Evolutionary conservation across 2,797 vertebrate genomes (phyloP).

Genomic region (Nannoperca obscura): DNA sequence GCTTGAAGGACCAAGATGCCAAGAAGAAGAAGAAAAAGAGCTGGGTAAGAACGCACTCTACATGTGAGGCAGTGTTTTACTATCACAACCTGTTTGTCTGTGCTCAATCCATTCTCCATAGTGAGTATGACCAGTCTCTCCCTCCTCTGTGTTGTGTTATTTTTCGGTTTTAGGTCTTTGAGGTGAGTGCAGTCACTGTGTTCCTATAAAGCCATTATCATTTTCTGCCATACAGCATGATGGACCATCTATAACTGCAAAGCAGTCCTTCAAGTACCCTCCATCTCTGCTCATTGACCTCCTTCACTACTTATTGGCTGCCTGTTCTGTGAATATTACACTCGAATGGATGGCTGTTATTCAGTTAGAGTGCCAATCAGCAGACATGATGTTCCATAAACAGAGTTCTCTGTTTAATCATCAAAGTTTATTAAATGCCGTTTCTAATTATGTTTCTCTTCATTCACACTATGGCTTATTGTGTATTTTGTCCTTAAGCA

Average conservation of each 20-base stretch:
- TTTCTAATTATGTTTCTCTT: conserved; percentile 35
- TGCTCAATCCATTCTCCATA: conserved; percentile 18
- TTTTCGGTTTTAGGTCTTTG: conserved; percentile 70
- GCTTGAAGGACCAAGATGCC: conserved; percentile 92
- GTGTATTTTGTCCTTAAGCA: conserved; percentile 21
- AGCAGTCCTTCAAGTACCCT: background rate
- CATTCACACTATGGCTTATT: conserved; percentile 25
- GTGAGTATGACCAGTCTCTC: conserved; percentile 60
- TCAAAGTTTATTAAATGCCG: conserved; percentile 20
- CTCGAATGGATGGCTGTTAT: conserved; percentile 15
- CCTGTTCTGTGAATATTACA: conserved; percentile 42
- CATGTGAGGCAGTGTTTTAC: background rate
- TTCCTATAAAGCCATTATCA: conserved; percentile 29
- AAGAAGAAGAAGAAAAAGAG: conserved; percentile 99
- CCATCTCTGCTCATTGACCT: conserved; percentile 67
- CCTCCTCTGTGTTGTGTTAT: conserved; percentile 69
- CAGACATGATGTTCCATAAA: conserved; percentile 48
- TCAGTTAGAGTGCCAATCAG: conserved; percentile 53
- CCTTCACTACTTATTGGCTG: conserved; percentile 26
- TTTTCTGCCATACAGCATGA: conserved; percentile 56
- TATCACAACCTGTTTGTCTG: conserved; percentile 5
- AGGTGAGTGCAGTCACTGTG: conserved; percentile 68
- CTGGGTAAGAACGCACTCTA: conserved; percentile 86
- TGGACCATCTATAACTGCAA: conserved; percentile 32
- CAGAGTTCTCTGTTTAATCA: conserved; percentile 14